Evolutionary conservation across 2,797 vertebrate genomes (phyloP).

Genomic region (Phyllotis vaccarum): DNA sequence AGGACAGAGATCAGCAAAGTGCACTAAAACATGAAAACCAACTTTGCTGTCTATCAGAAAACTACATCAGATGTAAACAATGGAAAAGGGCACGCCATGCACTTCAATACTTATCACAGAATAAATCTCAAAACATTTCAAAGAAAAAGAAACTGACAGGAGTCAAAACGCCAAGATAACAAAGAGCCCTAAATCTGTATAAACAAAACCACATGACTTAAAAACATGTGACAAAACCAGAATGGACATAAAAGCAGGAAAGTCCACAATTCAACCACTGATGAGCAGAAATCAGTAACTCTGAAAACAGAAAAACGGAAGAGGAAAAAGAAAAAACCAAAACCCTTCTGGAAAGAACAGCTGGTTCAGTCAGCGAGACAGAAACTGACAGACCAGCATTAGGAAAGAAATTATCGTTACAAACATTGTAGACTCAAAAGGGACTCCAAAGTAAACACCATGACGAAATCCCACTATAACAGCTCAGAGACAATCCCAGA

Average conservation of each 20-base stretch:
- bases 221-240: not conserved
- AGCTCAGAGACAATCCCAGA: slow-evolving; percentile 21
- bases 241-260: not conserved
- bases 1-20: not conserved
- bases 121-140: not conserved
- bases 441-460: slow-evolving; percentile 54
- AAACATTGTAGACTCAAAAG: not conserved
- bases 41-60: not conserved
- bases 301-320: not conserved
- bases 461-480: not conserved
- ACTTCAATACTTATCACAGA: not conserved
- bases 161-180: not conserved
- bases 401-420: not conserved
- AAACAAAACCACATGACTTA: not conserved
- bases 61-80: not conserved
- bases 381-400: not conserved
- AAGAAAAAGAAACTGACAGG: not conserved
- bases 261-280: not conserved
- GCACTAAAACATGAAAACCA: not conserved
- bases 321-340: not conserved
- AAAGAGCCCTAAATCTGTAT: not conserved
- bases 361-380: not conserved
- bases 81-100: not conserved
- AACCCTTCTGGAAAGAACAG: not conserved
- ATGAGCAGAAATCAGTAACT: not conserved